Percentiles rank a stretch among this genome's conserved stretches.
phyloP scores from a whole-genome alignment of 2,113 vertebrate species.

The Sylvilagus bachmani region DNA sequence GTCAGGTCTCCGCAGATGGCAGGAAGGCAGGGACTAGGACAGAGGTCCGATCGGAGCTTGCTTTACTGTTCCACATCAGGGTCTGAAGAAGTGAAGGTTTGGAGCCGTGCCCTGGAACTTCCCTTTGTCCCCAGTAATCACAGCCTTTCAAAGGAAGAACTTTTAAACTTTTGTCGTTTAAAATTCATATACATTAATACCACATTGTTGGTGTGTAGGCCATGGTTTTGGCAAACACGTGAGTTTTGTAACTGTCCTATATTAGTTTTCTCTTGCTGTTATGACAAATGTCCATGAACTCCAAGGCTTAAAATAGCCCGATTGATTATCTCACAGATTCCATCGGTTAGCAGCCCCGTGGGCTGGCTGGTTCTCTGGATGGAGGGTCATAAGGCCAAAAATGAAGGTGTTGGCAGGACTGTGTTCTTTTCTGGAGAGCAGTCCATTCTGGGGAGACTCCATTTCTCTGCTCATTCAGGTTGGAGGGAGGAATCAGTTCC shows the following conservation, averaged over 20 bases:
- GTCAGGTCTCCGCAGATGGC: background rate
- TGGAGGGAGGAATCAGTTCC: constrained; percentile 6
- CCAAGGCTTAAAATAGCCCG: background rate
- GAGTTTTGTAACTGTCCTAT: background rate
- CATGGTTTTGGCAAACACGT: background rate
- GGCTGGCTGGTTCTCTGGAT: background rate
- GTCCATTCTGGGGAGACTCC: background rate
- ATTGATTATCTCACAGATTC: constrained; percentile 23
- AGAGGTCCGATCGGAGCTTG: background rate
- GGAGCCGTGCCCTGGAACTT: background rate
- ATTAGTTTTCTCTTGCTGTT: constrained; percentile 44
- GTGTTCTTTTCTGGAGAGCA: background rate
- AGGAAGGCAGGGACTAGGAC: background rate
- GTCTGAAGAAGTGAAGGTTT: constrained; percentile 10
- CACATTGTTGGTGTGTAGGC: background rate
- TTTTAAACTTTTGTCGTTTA: background rate
- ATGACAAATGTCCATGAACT: background rate
- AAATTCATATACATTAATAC: background rate
- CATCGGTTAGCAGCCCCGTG: background rate
- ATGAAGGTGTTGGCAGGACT: background rate
- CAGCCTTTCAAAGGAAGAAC: constrained; percentile 35
- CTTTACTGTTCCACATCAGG: background rate
- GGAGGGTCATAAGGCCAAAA: background rate
- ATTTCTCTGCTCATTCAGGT: background rate
- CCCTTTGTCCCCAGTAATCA: background rate